Conservation (phyloP, 2,888 invertebrate genomes). For the Polyploca ridens region DNA sequence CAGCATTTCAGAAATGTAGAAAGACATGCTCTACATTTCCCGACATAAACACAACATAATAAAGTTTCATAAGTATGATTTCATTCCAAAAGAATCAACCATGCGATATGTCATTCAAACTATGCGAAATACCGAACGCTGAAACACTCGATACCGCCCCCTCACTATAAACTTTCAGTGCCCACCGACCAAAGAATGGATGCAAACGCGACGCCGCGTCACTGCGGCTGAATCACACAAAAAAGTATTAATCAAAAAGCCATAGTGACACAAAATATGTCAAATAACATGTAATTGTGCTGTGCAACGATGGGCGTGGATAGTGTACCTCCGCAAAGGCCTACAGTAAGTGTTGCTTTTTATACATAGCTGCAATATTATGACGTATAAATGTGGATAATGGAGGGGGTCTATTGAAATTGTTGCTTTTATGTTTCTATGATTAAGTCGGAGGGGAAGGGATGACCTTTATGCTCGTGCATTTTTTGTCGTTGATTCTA, state of each 20-base stretch:
- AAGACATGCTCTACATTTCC: no score
- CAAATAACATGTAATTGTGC: slow-evolving; percentile 45
- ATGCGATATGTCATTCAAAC: background rate
- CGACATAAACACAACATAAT: no score
- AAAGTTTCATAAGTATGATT: no score
- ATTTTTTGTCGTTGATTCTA: background rate
- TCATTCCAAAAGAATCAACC: no score
- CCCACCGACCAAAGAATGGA: slow-evolving; percentile 53
- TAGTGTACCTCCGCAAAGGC: slow-evolving; percentile 59
- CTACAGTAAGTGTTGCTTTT: slow-evolving; percentile 55
- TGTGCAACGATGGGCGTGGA: slow-evolving; percentile 68
- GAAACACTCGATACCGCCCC: background rate
- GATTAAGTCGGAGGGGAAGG: background rate
- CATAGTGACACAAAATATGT: slow-evolving; percentile 34
- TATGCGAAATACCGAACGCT: background rate
- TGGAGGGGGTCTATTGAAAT: background rate
- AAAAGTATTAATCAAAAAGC: slow-evolving; percentile 28
- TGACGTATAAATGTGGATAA: slow-evolving; percentile 8
- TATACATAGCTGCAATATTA: slow-evolving; percentile 8
- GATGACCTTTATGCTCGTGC: background rate
- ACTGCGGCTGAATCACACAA: slow-evolving; percentile 44
- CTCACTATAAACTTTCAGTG: slow-evolving; percentile 32
- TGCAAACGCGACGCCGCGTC: slow-evolving; percentile 51
- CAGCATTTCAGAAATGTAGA: no score
- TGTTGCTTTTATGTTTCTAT: background rate